Evolutionary conservation across 2,113 vertebrate genomes (phyloP).

Genomic region (Rhinoptilus africanus): DNA sequence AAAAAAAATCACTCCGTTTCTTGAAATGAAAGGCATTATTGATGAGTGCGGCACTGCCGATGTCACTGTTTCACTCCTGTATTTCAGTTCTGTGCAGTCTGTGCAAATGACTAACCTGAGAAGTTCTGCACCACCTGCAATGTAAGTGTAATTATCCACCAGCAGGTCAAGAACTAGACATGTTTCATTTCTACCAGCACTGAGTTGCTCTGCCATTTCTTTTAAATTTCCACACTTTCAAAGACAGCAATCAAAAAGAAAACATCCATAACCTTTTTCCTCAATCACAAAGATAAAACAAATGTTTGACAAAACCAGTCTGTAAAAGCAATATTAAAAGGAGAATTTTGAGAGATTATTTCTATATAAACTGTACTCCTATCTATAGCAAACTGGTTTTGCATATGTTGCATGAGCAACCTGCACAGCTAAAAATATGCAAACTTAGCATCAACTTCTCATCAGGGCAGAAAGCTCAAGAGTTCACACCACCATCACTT

Average conservation of each 20-base stretch:
- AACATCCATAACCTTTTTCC: not conserved
- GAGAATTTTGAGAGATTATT: not conserved
- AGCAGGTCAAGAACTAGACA: not conserved
- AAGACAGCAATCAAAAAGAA: not conserved
- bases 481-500: not conserved
- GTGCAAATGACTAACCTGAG: not conserved
- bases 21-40: not conserved
- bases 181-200: not conserved
- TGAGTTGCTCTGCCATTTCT: not conserved
- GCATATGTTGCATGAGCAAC: not conserved
- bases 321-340: not conserved
- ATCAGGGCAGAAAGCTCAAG: not conserved
- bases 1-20: not conserved
- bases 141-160: not conserved
- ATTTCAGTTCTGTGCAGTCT: not conserved
- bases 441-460: not conserved
- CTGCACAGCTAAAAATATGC: not conserved
- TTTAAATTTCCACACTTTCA: not conserved
- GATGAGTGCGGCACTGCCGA: not conserved
- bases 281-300: not conserved
- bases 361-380: not conserved
- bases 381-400: not conserved
- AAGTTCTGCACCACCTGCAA: not conserved
- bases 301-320: not conserved
- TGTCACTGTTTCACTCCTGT: fast-evolving